Evolutionary conservation across 2,797 vertebrate genomes (phyloP), one percentile per base, ranked within the genome.

Genomic region (Poecilia picta): DNA sequence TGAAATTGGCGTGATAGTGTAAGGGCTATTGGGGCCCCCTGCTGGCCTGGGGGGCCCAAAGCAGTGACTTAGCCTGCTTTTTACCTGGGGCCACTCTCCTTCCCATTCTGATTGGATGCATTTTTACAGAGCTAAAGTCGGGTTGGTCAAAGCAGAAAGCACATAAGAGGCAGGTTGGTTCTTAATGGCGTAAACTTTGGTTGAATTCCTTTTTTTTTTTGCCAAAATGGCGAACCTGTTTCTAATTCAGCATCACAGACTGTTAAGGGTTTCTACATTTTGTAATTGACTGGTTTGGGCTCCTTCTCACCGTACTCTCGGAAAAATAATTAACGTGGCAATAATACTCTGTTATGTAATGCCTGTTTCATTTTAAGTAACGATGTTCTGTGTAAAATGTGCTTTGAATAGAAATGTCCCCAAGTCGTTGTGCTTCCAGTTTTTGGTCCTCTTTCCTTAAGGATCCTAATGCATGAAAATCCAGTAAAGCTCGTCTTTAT

Each of bases 381-480:
- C 74, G 45, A 78, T 92, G 87, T 89, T 86, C 76, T 92, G 75
- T 92, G 88, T 93, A 85, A 90, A 72, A 88, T 71, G 83, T 85
- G 73, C 74, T 88, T 84, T 87, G 89, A 85, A 85, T 88, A 82
- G 83, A 92, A 85, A 91, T 73, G 78, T 88, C 88, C 89, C 82
- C 89, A 94, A 92, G 90, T 93, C 81, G 76, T 93, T 89, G 91
- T 94, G 93, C 93, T 95, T 95, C 93, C 94, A 93, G 72, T 90
- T 89, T 75, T n/a, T 62, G 85, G 87, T 91, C 88, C 88, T 90
- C 73, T 88, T 82, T 75, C 43, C 90, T 91, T 77, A 41, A 77
- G 92, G 91, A 93, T 94, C 89, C 72, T 87, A 88, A 90, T 94
- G 94, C 94, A 95, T 94, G 94, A 94, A 87, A 87, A 90, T 82